Evolutionary conservation across 2,888 invertebrate genomes (phyloP).

Genomic region (Himalopsyche japonica): DNA sequence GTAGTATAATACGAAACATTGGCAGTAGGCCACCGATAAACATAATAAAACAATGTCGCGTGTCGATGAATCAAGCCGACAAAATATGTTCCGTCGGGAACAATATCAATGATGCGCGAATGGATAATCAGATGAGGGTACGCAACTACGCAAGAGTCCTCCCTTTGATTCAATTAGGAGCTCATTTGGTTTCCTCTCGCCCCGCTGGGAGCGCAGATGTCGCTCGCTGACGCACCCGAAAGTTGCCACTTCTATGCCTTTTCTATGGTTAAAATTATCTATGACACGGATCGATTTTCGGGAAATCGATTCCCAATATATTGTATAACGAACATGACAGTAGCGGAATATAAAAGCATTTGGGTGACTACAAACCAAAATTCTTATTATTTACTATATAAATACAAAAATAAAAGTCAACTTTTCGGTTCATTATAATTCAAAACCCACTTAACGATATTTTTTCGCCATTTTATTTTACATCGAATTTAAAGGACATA

Average conservation of each 20-base stretch:
- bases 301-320: not conserved
- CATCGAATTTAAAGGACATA: too few species aligned
- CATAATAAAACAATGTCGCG: not conserved
- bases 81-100: conserved; percentile 31
- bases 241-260: not conserved
- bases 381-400: too few species aligned
- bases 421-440: too few species aligned
- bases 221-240: conserved; percentile 15
- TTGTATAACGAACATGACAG: too few species aligned
- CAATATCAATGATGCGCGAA: conserved; percentile 62
- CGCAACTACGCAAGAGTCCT: conserved; percentile 38
- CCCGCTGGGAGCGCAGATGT: conserved; percentile 33
- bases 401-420: too few species aligned
- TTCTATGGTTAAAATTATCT: not conserved
- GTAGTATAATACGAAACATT: too few species aligned
- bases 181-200: conserved; percentile 51
- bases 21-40: too few species aligned
- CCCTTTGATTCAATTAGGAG: conserved; percentile 54
- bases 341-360: too few species aligned
- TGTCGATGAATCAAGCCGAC: conserved; percentile 21
- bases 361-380: too few species aligned
- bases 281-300: not conserved
- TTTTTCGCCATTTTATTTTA: too few species aligned
- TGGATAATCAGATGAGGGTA: conserved; percentile 58
- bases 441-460: too few species aligned